phyloP scores from a whole-genome alignment of 2,113 vertebrate species.

The Illadopsis cleaveri region DNA sequence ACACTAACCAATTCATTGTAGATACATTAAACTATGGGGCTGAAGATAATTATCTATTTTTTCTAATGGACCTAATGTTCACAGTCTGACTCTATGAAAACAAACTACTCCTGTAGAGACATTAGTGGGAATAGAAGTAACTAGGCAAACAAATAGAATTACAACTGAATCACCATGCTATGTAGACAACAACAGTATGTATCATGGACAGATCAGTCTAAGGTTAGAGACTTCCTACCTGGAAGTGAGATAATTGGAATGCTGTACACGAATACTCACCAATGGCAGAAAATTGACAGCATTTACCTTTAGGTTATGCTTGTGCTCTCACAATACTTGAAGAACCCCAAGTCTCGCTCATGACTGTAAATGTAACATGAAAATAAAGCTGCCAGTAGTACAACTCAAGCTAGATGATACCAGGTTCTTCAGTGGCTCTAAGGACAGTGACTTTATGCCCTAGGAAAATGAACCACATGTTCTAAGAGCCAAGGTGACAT shows the following conservation, averaged over 20 bases:
- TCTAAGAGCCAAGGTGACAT: background rate
- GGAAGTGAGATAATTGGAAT: conserved; percentile 21
- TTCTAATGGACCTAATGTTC: background rate
- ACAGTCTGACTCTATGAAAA: background rate
- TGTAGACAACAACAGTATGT: background rate
- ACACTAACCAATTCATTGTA: background rate
- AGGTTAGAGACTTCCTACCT: background rate
- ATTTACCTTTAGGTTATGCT: conserved; percentile 63
- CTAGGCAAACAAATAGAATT: background rate
- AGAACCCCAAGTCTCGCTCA: conserved; percentile 35
- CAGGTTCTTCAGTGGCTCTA: conserved; percentile 17
- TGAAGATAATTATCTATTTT: background rate
- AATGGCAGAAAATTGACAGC: conserved; percentile 49
- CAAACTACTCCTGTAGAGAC: background rate
- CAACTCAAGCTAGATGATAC: conserved; percentile 21
- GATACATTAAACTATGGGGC: background rate
- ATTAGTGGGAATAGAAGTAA: background rate
- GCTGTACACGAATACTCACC: background rate
- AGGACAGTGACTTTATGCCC: conserved; percentile 23
- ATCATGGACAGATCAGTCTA: background rate
- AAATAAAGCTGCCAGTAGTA: conserved; percentile 53
- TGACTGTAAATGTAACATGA: conserved; percentile 54
- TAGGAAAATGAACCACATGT: background rate
- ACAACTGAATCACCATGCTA: background rate
- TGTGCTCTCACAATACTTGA: conserved; percentile 46